Evolutionary conservation across 1,140 invertebrate genomes (phyloP).

Genomic region (Protaetia brevitarsis): DNA sequence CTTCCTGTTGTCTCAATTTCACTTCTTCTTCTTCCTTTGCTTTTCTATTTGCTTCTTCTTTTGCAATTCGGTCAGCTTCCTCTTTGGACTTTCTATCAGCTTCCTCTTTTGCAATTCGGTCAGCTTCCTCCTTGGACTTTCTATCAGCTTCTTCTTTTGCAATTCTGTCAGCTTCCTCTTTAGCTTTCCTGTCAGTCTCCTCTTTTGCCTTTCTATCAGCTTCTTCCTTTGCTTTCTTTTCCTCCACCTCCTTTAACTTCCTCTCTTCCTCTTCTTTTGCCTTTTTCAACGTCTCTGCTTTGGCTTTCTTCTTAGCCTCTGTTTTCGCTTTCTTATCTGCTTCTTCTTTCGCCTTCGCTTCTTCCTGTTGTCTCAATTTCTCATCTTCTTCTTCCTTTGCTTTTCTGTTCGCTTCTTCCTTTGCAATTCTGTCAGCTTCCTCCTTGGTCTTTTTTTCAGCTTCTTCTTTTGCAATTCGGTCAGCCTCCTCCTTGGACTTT

Average conservation of each 20-base stretch:
- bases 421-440: too few relatives aligned
- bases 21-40: conserved; percentile 30
- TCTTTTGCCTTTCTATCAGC: conserved; percentile 33
- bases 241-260: conserved; percentile 31
- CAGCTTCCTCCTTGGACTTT: conserved; percentile 15
- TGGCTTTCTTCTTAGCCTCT: conserved; percentile 31
- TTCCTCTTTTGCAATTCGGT: conserved; percentile 26
- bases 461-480: conserved; percentile 35
- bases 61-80: conserved; percentile 27
- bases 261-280: conserved; percentile 32
- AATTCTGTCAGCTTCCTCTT: conserved; percentile 25
- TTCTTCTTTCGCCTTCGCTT: conserved; percentile 34
- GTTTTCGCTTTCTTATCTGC: conserved; percentile 30
- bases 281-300: conserved; percentile 31
- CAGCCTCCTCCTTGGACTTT: conserved; percentile 35
- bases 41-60: conserved; percentile 27
- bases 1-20: conserved; percentile 23
- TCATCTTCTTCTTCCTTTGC: conserved; percentile 28
- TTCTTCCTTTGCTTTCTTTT: conserved; percentile 29
- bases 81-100: conserved; percentile 31
- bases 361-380: conserved; percentile 33
- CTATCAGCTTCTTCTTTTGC: conserved; percentile 32
- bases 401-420: too few relatives aligned
- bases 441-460: conserved; percentile 35
- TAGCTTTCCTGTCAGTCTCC: conserved; percentile 23